Evolutionary conservation across 2,113 vertebrate species (phyloP), one percentile per base, ranked within the genome.

Genomic region (Barnardius zonarius): DNA sequence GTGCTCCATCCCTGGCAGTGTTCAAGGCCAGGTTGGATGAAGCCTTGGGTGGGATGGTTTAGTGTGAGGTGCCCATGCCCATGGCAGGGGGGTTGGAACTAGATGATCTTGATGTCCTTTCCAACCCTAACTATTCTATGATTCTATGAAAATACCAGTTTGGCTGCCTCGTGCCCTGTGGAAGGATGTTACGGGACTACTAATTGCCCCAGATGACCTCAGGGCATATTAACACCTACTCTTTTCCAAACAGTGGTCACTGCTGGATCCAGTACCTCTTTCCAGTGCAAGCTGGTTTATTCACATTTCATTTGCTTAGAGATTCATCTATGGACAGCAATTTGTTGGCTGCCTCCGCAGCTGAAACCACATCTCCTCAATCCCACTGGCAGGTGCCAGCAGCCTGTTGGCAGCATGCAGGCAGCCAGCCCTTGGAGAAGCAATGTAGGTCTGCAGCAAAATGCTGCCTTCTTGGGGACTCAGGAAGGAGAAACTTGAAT

Each of bases 301-400:
- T 61, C 74, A 70, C 25, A 37, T 74, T 84, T 74, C 39, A 84
- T 24, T 90, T 68, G 48, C 70, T 78, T 44, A 54, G 57, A 74
- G 64, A 75, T 67, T 90, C 33, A 81, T 43, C 54, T 67, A n/a
- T 0, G 1, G 84, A 46, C 49, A 31, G 9, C 22, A 62, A 48
- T 57, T 85, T 82, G 64, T 59, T 17, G 1, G 10, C 59, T 67
- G 51, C 52, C 52, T 25, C 57, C 1, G 0, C 59, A 77, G 54
- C 25, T 62, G 25, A 77, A 86, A 77, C 66, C 39, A 19, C 39
- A 52, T 51, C 35, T 33, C 19, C 59, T 46, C 25, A 31, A 28
- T 44, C 70, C 22, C 2, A 0, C 81, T 41, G 64, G 55, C n/a
- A 33, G 33, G 37, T 0, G 0, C 49, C 6, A 0, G 43, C 37